Evolutionary conservation across 2,888 invertebrate genomes (phyloP), one percentile per base, ranked within the genome.

Genomic region (Tinea trinotella): DNA sequence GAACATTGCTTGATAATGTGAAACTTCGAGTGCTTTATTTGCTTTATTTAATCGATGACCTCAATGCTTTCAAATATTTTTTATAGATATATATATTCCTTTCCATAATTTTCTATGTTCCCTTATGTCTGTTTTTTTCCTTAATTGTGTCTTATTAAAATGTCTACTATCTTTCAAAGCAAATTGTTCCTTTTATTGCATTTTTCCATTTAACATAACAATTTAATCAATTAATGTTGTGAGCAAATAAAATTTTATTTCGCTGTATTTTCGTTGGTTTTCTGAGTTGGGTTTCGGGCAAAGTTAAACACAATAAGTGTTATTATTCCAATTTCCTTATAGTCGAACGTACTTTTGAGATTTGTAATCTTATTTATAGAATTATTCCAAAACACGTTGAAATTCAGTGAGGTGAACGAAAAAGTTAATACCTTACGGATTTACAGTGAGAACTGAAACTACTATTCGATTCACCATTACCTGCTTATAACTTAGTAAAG

Each of bases 341-440:
- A 9, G 24, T 24, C 9, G 3, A 40, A 15, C 9, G 18, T 1
- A n/a, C 40, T 22, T 40, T n/a, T 20, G 53, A 53, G 53, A 53
- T 20, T 53, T 12, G 12, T 12, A 40, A 53, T 1, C 40, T 53
- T 40, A 53, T 53, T 53, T 40, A 36, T 53, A 40, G 40, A 53
- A 19, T 53, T 19, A 53, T 53, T 40, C 13, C n/a, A 35, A 19
- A 15, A 19, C 15, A 40, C 13, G 46, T 46, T 46, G 46, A 18
- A 46, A 18, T 19, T n/a, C 18, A 46, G 46, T 19, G 19, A 46
- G 19, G 46, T 46, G 19, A 46, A 40, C 40, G 46, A 19, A 46
- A 46, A 46, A 6, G 46, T 46, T 46, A 46, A 46, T 46, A 46
- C 46, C 46, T 15, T 46, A 17, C 7, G 46, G 46, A 46, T 46